phyloP scores from a whole-genome alignment of 2,888 invertebrate species.

The Tetheella fluctuosa region DNA sequence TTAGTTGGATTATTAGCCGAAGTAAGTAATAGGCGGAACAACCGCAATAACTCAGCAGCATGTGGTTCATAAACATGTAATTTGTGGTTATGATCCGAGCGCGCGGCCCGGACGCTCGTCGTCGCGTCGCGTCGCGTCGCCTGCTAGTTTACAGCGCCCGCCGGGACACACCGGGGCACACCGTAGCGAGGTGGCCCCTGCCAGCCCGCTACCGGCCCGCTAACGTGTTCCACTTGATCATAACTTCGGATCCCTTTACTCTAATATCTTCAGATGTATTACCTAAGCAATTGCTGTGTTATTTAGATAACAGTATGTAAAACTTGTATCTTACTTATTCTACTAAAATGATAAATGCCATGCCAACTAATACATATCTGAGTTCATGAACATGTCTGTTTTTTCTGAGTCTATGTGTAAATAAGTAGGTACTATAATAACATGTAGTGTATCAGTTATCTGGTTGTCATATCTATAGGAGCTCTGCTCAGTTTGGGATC shows the following conservation, averaged over 20 bases:
- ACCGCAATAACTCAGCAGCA: neutral
- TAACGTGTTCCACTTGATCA: neutral
- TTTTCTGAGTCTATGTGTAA: no score
- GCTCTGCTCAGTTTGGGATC: no score
- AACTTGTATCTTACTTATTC: no score
- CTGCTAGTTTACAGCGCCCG: no score
- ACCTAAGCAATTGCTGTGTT: neutral
- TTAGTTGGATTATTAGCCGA: neutral
- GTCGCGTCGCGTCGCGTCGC: no score
- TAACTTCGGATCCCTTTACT: neutral
- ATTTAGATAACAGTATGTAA: neutral
- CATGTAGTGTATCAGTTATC: no score
- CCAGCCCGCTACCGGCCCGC: no score
- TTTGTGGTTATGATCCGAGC: neutral
- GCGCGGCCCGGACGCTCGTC: neutral
- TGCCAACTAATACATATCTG: no score
- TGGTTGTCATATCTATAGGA: no score
- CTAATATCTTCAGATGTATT: neutral
- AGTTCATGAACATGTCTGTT: no score
- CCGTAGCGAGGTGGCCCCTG: neutral
- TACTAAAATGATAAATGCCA: no score
- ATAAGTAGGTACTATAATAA: no score
- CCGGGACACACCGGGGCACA: neutral
- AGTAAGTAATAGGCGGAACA: neutral
- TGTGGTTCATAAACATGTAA: constrained; percentile 3